Evolutionary conservation across 1,140 invertebrate genomes (phyloP).

Genomic region (Cryptotermes secundus): DNA sequence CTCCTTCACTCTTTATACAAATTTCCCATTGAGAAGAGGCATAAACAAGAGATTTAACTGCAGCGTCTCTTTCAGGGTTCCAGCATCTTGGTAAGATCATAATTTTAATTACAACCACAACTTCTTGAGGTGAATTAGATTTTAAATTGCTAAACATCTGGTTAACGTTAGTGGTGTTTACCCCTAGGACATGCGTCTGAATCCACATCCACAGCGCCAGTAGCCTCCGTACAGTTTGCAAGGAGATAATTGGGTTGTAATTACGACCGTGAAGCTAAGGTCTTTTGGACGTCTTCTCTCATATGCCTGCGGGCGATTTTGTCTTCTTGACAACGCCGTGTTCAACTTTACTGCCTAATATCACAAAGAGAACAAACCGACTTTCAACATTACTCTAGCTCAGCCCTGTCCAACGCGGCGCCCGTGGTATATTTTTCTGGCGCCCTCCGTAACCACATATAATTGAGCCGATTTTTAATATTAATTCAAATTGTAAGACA

Average conservation of each 20-base stretch:
- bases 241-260: conserved; percentile 3
- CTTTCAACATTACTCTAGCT: too few species aligned
- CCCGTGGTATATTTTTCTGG: too few species aligned
- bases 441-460: too few species aligned
- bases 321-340: too few species aligned
- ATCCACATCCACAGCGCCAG: too few species aligned
- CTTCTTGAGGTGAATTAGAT: neutral
- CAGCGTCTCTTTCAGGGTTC: neutral
- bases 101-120: neutral
- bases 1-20: neutral
- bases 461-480: too few species aligned
- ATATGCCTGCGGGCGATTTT: neutral
- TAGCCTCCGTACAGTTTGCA: neutral
- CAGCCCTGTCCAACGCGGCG: too few species aligned
- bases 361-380: too few species aligned
- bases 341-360: too few species aligned
- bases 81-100: neutral
- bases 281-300: neutral
- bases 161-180: neutral
- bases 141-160: conserved; percentile 10
- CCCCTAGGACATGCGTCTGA: neutral
- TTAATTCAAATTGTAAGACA: too few species aligned
- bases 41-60: neutral
- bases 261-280: neutral
- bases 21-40: neutral